Evolutionary conservation across 1,140 invertebrate species (phyloP).

Genomic region (Wasmannia auropunctata): DNA sequence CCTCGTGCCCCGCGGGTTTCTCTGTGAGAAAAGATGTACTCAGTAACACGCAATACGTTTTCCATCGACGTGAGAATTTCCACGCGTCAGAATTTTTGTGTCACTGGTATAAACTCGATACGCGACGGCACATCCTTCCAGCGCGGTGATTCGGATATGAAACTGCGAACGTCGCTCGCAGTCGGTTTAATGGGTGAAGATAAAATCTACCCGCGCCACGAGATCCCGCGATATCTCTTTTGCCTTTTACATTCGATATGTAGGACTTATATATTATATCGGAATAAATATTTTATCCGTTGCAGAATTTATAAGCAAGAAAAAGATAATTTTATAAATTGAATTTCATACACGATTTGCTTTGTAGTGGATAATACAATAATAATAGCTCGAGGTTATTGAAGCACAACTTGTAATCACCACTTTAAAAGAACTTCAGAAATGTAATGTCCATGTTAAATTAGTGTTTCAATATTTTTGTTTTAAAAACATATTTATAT

Average conservation of each 20-base stretch:
- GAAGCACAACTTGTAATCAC: not conserved
- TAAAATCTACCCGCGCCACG: not conserved
- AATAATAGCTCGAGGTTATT: not conserved
- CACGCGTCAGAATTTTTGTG: conserved; percentile 20
- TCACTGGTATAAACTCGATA: not conserved
- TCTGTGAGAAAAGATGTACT: not conserved
- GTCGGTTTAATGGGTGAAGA: conserved; percentile 15
- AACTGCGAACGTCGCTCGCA: conserved; percentile 6
- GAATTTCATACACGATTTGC: not conserved
- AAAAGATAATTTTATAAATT: not conserved
- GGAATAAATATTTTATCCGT: not conserved
- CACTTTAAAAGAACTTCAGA: not conserved
- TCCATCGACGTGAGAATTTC: conserved; percentile 30
- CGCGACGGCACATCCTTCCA: not conserved
- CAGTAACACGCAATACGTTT: conserved; percentile 33
- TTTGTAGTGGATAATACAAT: not conserved
- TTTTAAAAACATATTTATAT: not conserved
- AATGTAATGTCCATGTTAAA: not conserved
- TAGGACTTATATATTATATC: not conserved
- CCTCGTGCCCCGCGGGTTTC: not conserved
- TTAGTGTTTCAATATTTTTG: not conserved
- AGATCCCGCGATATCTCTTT: not conserved
- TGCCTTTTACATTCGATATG: not conserved
- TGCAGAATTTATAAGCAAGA: not conserved
- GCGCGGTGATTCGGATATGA: conserved; percentile 18